Evolutionary conservation across 2,113 vertebrate genomes (phyloP), one percentile per base, ranked within the genome.

Genomic region (Gila orcuttii): DNA sequence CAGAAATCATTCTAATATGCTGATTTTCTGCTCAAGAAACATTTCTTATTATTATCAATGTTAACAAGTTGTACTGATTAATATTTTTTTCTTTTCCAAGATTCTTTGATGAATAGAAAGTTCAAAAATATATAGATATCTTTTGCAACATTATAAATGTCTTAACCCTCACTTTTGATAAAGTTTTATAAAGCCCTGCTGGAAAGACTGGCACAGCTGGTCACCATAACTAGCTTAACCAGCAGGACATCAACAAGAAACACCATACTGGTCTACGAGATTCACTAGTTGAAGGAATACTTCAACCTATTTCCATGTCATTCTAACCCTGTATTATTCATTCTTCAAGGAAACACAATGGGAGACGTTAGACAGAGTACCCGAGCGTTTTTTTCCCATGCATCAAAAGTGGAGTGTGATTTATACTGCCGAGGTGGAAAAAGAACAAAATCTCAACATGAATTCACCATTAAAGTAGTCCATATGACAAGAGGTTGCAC

Each of bases 151-250:
- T 36, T 39, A 33, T 69, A 39, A 11, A 69, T 11, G 8, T 69
- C 33, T 39, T 69, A 4, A 36, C 3, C 21, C 2, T 57, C 1
- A 57, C 55, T 57, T 42, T 42, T 42, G 39, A 42, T 42, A 42
- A 42, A 7, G 8, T 74, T 25, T 45, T 74, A n/a, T 74, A 6
- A 74, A n/a, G 39, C 39, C 1, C 69, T 73, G 36, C 36, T 74
- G 71, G 39, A 74, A 74, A 45, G 21, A 23, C 11, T 15, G 39
- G 39, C 71, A 25, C 39, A 74, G 71, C 39, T 74, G 71, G 71
- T 74, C 71, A 74, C 71, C 71, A 74, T 23, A 74, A 47, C 71
- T 74, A 25, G 39, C 23, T 74, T 47, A 74, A 47, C 23, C 71
- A 74, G 39, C 42, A 47, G 42, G 71, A 74, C 23, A 45, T 45